Conservation (phyloP, 1,140 invertebrate species). For the Phenacoccus solenopsis region DNA sequence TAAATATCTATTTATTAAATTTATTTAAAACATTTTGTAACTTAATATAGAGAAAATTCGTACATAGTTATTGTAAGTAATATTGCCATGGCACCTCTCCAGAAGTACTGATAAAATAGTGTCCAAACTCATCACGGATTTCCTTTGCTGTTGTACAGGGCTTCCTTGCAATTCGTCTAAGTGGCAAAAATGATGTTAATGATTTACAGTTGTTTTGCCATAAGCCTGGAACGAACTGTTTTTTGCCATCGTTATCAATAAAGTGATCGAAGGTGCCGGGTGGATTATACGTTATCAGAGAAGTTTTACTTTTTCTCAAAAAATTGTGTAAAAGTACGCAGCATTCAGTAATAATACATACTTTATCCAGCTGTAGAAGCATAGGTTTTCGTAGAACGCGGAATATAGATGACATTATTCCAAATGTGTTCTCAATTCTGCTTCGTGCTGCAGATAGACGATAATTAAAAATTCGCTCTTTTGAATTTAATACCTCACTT, state of each 20-base stretch:
- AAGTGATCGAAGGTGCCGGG: background rate
- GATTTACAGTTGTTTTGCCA: background rate
- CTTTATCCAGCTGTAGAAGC: background rate
- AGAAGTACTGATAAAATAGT: background rate
- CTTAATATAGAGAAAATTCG: too few species aligned
- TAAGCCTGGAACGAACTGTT: background rate
- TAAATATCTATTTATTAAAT: background rate
- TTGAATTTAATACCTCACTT: constrained; percentile 23
- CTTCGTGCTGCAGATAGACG: constrained; percentile 27
- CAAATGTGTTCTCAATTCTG: constrained; percentile 36
- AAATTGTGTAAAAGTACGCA: background rate
- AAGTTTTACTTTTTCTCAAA: constrained; percentile 8
- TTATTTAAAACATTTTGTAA: too few species aligned
- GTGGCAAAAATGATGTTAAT: background rate
- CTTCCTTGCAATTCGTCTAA: background rate
- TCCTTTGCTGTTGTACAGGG: background rate
- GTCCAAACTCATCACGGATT: background rate
- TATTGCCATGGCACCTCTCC: background rate
- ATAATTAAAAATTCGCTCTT: constrained; percentile 33
- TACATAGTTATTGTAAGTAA: background rate
- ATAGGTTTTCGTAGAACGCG: constrained; percentile 33
- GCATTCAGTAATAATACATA: background rate
- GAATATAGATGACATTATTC: constrained; percentile 34
- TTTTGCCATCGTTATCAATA: background rate
- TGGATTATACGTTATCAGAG: background rate